Percentiles rank a stretch among this genome's conserved stretches.
Conservation (phyloP, 2,113 vertebrate genomes). For the Channa maculata region DNA sequence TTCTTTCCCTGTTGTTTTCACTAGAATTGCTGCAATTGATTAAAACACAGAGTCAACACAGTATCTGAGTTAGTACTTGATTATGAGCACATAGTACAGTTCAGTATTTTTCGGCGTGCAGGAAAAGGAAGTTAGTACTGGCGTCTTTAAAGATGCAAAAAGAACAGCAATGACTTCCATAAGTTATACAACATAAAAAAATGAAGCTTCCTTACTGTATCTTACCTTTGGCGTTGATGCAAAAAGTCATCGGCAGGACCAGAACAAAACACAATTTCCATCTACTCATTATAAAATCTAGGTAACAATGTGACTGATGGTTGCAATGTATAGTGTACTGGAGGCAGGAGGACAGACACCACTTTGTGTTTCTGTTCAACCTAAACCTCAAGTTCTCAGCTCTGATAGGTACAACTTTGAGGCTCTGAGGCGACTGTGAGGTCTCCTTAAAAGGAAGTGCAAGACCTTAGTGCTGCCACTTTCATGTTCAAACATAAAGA, state of each 20-base stretch:
- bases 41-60: neutral
- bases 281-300: neutral
- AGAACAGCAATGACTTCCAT: too few species aligned
- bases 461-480: neutral
- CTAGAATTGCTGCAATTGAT: constrained; percentile 16
- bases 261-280: neutral
- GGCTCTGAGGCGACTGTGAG: neutral
- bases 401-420: neutral
- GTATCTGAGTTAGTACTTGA: neutral
- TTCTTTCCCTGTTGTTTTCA: neutral
- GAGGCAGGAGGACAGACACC: neutral
- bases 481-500: neutral
- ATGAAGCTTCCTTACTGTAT: neutral
- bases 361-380: neutral
- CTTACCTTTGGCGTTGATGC: neutral
- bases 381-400: neutral
- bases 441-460: neutral
- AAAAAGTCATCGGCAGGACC: neutral
- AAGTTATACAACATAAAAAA: too few species aligned
- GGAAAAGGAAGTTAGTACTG: too few species aligned
- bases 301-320: neutral
- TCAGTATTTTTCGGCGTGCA: too few species aligned
- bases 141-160: too few species aligned
- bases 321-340: neutral
- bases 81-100: too few species aligned